Evolutionary conservation across 1,140 invertebrate genomes (phyloP).

Genomic region (Venustaconcha ellipsiformis): DNA sequence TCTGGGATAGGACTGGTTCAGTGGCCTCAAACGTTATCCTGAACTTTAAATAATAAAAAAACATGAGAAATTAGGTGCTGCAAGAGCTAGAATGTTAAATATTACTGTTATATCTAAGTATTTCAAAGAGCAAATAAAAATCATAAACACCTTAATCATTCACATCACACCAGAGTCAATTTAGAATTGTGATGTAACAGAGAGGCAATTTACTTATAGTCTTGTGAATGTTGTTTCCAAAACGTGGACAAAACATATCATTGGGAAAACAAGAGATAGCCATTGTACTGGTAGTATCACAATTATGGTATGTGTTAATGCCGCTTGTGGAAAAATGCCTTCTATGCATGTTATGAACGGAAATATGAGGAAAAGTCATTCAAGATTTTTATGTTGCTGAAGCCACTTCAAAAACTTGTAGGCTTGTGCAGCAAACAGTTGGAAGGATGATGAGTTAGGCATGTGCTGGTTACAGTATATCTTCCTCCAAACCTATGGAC

Average conservation of each 20-base stretch:
- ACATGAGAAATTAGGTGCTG: neutral
- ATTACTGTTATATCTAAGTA: constrained; percentile 9
- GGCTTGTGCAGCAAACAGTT: constrained; percentile 9
- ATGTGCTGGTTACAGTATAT: constrained; percentile 36
- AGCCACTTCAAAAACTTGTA: neutral
- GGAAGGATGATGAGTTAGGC: constrained; percentile 25
- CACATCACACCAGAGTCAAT: constrained; percentile 11
- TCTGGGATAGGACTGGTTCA: too few species aligned
- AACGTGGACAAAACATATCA: constrained; percentile 5
- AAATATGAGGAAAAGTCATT: constrained; percentile 15
- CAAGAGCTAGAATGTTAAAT: constrained; percentile 20
- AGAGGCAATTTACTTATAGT: constrained; percentile 6
- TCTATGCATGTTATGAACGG: constrained; percentile 26
- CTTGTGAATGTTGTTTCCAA: constrained; percentile 8
- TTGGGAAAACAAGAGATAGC: constrained; percentile 6
- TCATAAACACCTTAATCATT: neutral
- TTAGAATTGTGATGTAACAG: constrained; percentile 30
- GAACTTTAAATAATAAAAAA: too few species aligned
- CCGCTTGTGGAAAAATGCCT: constrained; percentile 7
- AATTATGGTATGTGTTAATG: constrained; percentile 27
- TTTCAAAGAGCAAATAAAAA: constrained; percentile 5
- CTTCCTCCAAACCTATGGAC: constrained; percentile 33
- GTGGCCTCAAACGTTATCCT: too few species aligned
- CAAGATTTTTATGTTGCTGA: neutral
- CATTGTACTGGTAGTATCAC: constrained; percentile 2